Base-by-base conservation (phyloP, 2,888 invertebrate species). In the Diploptera punctata region DNA sequence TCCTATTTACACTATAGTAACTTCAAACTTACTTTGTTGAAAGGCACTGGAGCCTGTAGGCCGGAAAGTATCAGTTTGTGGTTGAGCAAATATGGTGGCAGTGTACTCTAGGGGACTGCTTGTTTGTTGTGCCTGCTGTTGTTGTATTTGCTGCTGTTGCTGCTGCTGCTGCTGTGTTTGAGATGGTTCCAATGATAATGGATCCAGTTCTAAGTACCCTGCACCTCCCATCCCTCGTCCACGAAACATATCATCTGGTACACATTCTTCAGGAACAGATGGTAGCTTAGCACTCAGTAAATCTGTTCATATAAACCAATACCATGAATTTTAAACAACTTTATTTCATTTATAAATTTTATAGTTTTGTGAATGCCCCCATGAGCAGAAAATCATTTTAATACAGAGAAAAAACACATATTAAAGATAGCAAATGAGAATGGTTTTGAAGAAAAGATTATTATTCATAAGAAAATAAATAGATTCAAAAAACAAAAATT, bases 191-290 rank as follows among this genome's bases (percentile, higher is more conserved):
- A 69, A 3, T 16, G 19, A 38, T 18, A 68, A 16, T n/a, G 67
- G 31, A 47, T 67, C 72, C 19, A 68, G 21, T 10, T 38, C 71
- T n/a, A 43, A 21, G 24, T 26, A 60, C 5, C 38, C 13, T 21
- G 44, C n/a, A n/a, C 47, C 67, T 57, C 33, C 26, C 18, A 43
- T 7, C 31, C 54, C 33, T 44, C 49, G 44, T 24, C 49, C 38
- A 38, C 62, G 70, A 21, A 29, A 71, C n/a, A 73, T 43, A 13
- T 65, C 70, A 52, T 74, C 74, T 21, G 52, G 81, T 69, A 77
- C 77, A 70, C 80, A 80, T 79, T 89, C 89, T 82, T 90, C 89
- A 75, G 88, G 88, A 72, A 89, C 88, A 5, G 89, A 83, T 29
- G 89, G 86, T 74, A 90, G 80, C 80, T 87, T 88, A 18, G 84